Conservation (phyloP, 2,113 vertebrate species). For the Lophius piscatorius region DNA sequence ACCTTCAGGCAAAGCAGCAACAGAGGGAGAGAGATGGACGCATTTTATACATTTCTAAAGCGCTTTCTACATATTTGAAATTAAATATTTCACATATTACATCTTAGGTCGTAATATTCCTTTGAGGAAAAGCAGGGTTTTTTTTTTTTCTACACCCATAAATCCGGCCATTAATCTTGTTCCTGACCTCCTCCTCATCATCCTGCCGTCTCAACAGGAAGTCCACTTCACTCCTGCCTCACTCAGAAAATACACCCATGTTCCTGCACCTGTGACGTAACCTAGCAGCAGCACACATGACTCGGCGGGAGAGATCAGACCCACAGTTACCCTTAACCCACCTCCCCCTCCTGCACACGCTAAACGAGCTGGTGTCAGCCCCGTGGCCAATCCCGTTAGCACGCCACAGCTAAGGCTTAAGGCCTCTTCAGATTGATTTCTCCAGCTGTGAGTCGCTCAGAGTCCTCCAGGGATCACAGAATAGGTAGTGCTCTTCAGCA, state of each 20-base stretch:
- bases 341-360: slow-evolving; percentile 23
- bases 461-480: slow-evolving; percentile 66
- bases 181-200: slow-evolving; percentile 47
- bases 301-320: slow-evolving; percentile 51
- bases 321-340: slow-evolving; percentile 1
- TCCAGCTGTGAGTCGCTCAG: slow-evolving; percentile 57
- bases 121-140: background rate
- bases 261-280: slow-evolving; percentile 72
- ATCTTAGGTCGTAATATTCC: slow-evolving; percentile 1
- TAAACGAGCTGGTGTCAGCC: slow-evolving; percentile 63
- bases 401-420: slow-evolving; percentile 48
- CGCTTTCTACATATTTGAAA: slow-evolving; percentile 37
- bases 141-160: slow-evolving; percentile 14
- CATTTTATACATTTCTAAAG: slow-evolving; percentile 41
- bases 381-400: slow-evolving; percentile 72
- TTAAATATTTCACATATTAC: slow-evolving; percentile 34
- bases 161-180: slow-evolving; percentile 20
- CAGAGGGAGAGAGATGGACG: slow-evolving; percentile 56
- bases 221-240: slow-evolving; percentile 64
- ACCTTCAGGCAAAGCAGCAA: slow-evolving; percentile 76
- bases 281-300: slow-evolving; percentile 66
- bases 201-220: slow-evolving; percentile 69
- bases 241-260: slow-evolving; percentile 43
- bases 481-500: slow-evolving; percentile 52
- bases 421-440: slow-evolving; percentile 74